Evolutionary conservation across 2,113 vertebrate genomes (phyloP).

Genomic region (Sinocyclocheilus anshuiensis): DNA sequence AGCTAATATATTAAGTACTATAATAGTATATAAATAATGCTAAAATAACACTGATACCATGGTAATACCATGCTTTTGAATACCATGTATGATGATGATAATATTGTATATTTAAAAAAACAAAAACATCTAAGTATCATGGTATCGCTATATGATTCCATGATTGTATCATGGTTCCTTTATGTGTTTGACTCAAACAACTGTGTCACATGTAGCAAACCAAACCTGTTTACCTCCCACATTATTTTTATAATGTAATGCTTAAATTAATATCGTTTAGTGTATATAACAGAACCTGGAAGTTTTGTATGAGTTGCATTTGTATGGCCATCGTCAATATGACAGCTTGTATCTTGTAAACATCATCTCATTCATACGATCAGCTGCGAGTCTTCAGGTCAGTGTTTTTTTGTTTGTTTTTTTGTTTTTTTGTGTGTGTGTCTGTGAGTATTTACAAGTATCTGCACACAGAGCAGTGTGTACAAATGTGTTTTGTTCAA

Average conservation of each 20-base stretch:
- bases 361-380: neutral
- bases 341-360: neutral
- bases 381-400: neutral
- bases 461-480: neutral
- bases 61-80: neutral
- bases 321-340: neutral
- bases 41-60: neutral
- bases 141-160: no score
- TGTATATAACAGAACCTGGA: neutral
- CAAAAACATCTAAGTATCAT: no score
- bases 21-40: neutral
- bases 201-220: neutral
- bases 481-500: slow-evolving; percentile 40
- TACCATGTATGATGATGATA: neutral
- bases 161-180: neutral
- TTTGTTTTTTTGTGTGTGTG: no score
- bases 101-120: no score
- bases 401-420: neutral
- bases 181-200: neutral
- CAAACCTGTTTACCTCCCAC: neutral
- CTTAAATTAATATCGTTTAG: no score
- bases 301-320: neutral
- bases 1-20: no score
- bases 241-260: no score
- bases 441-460: neutral